Conservation (phyloP, 2,797 vertebrate genomes). For the Harpagifer antarcticus region DNA sequence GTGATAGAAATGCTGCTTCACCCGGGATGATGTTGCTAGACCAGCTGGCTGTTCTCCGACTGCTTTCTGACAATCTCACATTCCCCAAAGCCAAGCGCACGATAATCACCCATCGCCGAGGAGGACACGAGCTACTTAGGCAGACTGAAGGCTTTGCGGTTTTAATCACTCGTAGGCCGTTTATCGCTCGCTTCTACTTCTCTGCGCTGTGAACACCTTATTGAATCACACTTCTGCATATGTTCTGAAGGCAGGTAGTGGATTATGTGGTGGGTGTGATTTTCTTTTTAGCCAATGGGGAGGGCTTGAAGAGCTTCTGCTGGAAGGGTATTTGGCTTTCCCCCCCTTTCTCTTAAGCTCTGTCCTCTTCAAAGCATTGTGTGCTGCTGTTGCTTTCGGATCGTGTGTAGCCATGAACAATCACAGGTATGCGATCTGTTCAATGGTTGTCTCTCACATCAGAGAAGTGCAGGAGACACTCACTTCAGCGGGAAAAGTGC, state of each 20-base stretch:
- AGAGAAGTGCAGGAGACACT: constrained; percentile 19
- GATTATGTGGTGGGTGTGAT: constrained; percentile 51
- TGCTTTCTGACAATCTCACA: constrained; percentile 61
- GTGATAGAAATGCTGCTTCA: constrained; percentile 55
- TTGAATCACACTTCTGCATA: constrained; percentile 41
- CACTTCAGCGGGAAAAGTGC: constrained; percentile 18
- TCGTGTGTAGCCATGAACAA: constrained; percentile 67
- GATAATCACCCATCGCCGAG: constrained; percentile 67
- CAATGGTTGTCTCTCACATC: constrained; percentile 54
- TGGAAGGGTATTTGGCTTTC: constrained; percentile 14
- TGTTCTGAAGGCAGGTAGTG: constrained; percentile 48
- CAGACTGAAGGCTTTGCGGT: constrained; percentile 70
- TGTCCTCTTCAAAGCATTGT: constrained; percentile 63
- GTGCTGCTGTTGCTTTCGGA: constrained; percentile 52
- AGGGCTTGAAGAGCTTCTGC: constrained; percentile 32
- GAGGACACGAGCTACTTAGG: constrained; percentile 75
- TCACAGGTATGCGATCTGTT: constrained; percentile 63
- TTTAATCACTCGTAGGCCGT: constrained; percentile 72
- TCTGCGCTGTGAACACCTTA: constrained; percentile 50
- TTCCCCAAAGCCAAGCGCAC: constrained; percentile 53
- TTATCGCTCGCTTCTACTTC: constrained; percentile 47
- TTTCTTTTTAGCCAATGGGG: constrained; percentile 3
- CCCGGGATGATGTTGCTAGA: constrained; percentile 55
- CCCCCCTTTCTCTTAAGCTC: constrained; percentile 46
- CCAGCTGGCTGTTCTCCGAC: constrained; percentile 72